These are phyloP conservation scores for Tinea pellionella DNA, from an alignment of 2,888 invertebrate species.

Conservation along the genomic window DNA sequence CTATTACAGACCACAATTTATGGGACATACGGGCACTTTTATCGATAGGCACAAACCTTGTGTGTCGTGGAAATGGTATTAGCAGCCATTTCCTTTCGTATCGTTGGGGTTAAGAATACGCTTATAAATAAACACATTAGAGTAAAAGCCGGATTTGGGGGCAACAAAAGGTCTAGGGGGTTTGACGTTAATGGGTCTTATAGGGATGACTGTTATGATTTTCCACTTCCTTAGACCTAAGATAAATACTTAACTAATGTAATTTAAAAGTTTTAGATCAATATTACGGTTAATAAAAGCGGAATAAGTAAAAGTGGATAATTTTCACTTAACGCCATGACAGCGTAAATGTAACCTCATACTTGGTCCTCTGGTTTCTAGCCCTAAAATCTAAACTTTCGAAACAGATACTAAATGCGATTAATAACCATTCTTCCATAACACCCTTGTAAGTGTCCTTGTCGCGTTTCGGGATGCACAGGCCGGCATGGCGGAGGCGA, in stretches of 20 bases:
- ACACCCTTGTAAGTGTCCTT: too few relatives aligned
- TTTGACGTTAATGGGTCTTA: slow-evolving; percentile 12
- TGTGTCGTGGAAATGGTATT: background rate
- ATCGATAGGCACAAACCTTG: background rate
- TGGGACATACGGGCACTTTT: background rate
- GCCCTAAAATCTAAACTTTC: too few relatives aligned
- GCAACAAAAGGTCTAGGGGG: slow-evolving; percentile 16
- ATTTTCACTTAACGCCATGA: too few relatives aligned
- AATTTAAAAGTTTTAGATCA: background rate
- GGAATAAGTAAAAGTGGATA: too few relatives aligned
- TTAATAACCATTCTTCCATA: too few relatives aligned
- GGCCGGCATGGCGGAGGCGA: too few relatives aligned
- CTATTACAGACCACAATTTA: background rate
- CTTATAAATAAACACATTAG: slow-evolving; percentile 46
- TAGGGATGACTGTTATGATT: slow-evolving; percentile 5
- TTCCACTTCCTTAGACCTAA: background rate
- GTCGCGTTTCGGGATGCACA: too few relatives aligned
- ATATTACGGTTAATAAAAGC: too few relatives aligned
- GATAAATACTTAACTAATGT: background rate
- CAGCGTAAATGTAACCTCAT: too few relatives aligned
- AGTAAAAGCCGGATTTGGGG: slow-evolving; percentile 49
- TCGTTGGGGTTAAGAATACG: slow-evolving; percentile 12
- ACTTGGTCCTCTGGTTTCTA: too few relatives aligned
- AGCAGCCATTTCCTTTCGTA: slow-evolving; percentile 11
- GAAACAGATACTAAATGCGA: too few relatives aligned